Conservation (phyloP, 2,113 vertebrate species). For the Isurus oxyrinchus region DNA sequence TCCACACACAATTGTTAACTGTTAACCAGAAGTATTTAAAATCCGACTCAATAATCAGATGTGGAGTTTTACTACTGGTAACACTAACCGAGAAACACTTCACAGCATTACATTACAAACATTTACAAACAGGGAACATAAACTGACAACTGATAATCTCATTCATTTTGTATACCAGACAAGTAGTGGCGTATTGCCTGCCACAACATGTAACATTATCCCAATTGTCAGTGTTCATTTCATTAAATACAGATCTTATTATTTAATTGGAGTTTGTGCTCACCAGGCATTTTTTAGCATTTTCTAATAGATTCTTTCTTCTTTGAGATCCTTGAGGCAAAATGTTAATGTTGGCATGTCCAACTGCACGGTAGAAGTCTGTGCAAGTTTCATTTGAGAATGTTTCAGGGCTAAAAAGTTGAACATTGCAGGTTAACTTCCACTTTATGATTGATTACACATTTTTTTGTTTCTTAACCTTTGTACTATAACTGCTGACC, state of each 20-base stretch:
- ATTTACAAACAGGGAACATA: not conserved
- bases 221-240: not conserved
- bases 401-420: not conserved
- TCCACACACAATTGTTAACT: not conserved
- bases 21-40: not conserved
- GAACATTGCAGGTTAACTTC: not conserved
- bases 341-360: conserved; percentile 5
- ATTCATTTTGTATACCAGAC: not conserved
- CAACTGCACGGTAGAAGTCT: not conserved
- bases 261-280: not conserved
- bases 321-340: not conserved
- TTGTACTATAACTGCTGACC: not conserved
- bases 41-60: not conserved
- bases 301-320: not conserved
- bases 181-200: not conserved
- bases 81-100: not conserved
- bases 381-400: not conserved
- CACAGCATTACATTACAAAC: not conserved
- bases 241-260: not conserved
- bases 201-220: not conserved
- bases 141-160: not conserved
- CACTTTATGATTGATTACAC: not conserved
- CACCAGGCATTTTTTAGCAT: conserved; percentile 18
- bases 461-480: not conserved
- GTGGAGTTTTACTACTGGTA: not conserved